Evolutionary conservation across 2,113 vertebrate species (phyloP), one percentile per base, ranked within the genome.

Genomic region (Lutjanus erythropterus): DNA sequence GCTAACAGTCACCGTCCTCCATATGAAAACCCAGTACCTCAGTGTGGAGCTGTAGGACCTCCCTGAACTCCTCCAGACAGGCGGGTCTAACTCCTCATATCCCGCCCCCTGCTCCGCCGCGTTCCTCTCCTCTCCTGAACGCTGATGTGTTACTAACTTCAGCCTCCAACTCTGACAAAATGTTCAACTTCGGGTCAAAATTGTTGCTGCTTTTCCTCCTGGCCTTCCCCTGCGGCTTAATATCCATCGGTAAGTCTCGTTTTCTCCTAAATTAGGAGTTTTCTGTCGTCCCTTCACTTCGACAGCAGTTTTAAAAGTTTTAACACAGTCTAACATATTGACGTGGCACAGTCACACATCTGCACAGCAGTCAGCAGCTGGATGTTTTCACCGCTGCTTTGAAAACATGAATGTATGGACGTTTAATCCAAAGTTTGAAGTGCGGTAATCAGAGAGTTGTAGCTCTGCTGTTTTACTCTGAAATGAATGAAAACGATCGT

Each of bases 191-290:
- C 9, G 82, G 87, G 0, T 80, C 92, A 2, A 95, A 93, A 69
- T 3, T 92, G 18, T 6, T 93, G 69, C 67, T 95, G 15, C 44
- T 95, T 9, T 90, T 95, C 10, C 88, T 95, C 2, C 62, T 95
- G 52, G 91, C 93, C 55, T 93, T 95, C 50, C 94, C 93, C 2
- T 94, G 91, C 3, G 88, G 91, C 0, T 29, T 94, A 0, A 47
- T 92, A 18, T 86, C 87, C 33, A 23, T 90, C 39, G 92, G 94
- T 95, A 69, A 93, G 93, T 87, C 6, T 5, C 3, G 1, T 62
- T 41, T 35, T 3, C 23, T 9, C 4, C 4, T 21, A 7, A 1
- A 12, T 50, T 25, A 2, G 18, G 56, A 21, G 41, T 3, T 46
- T 74, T 23, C 2, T 11, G 15, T 29, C 58, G 29, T 49, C n/a